Base-by-base conservation (phyloP, 2,113 vertebrate genomes). In the Rhadina sibilatrix region DNA sequence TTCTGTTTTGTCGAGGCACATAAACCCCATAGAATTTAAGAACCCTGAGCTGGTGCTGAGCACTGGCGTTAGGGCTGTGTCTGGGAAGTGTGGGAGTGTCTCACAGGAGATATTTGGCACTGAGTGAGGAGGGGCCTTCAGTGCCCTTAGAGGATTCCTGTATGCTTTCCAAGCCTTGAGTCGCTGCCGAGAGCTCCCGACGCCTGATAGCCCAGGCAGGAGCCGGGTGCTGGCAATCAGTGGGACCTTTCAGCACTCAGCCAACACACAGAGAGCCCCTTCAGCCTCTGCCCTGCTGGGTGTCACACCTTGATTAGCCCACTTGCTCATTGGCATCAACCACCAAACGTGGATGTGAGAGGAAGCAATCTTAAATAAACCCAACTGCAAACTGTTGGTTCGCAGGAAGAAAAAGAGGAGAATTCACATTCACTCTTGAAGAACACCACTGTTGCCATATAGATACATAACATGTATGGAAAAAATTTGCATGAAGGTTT, bases 271-370 rank as follows among this genome's bases (percentile, higher is more conserved):
- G 12, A 65, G 86, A 77, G 76, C 76, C 81, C 71, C 31, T 72
- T 74, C 90, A 92, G 96, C 91, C 89, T 89, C 72, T 64, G 89
- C 76, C 71, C 83, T 87, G 86, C 80, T 12, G 28, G 72, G 47
- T 92, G 89, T 83, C 31, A 5, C 89, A 92, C 94, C 93, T 89
- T 64, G 83, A 87, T 91, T 91, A 92, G 76, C 4, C 2, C 76
- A 75, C 47, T 63, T 92, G 89, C 83, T 78, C 90, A 30, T 3
- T 95, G 91, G 91, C 94, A 94, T 52, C 64, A 64, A 10, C 17
- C 12, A 4, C 60, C 44, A 20, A 33, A 30, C 1, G 0, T 19
- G n/a, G 40, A 60, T 11, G 52, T 18, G 28, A 42, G 82, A 81
- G 60, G 83, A 78, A 82, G 37, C 37, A 76, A 35, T 11, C 66